Evolutionary conservation across 1,140 invertebrate genomes (phyloP).

Genomic region (Formica exsecta): DNA sequence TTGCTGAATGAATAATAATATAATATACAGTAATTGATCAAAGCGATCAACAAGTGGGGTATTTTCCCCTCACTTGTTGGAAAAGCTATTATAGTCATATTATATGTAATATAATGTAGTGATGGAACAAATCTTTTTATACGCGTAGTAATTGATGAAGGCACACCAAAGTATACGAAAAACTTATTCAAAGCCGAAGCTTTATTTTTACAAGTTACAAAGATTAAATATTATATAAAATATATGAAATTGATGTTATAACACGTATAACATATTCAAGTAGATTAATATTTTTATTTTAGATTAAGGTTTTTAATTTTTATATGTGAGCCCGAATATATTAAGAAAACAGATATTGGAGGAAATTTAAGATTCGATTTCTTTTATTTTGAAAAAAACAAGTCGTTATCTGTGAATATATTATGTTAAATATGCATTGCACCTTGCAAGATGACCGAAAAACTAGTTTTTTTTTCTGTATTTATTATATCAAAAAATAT

Average conservation of each 20-base stretch:
- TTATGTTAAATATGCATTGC: not conserved
- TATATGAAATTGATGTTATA: not conserved
- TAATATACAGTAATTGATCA: slow-evolving; percentile 41
- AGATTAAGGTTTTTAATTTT: not conserved
- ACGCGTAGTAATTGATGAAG: not conserved
- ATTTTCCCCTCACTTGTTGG: slow-evolving; percentile 34
- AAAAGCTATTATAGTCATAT: slow-evolving; percentile 40
- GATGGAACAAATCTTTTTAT: slow-evolving; percentile 21
- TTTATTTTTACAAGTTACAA: slow-evolving; percentile 14
- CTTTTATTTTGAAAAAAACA: not conserved
- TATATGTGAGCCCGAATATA: not conserved
- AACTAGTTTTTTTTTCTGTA: not conserved
- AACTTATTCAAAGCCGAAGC: not conserved
- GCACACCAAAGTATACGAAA: not conserved
- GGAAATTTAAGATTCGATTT: not conserved
- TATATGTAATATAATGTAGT: slow-evolving; percentile 26
- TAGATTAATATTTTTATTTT: not conserved
- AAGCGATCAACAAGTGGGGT: slow-evolving; percentile 51
- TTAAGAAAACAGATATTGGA: not conserved
- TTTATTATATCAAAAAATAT: not conserved
- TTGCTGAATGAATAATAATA: slow-evolving; percentile 23
- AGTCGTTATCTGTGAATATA: not conserved
- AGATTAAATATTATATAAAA: slow-evolving; percentile 18
- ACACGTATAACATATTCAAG: slow-evolving; percentile 6
- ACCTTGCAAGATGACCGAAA: not conserved